phyloP scores from a whole-genome alignment of 2,113 vertebrate genomes.

The Vulpes ferrilata region DNA sequence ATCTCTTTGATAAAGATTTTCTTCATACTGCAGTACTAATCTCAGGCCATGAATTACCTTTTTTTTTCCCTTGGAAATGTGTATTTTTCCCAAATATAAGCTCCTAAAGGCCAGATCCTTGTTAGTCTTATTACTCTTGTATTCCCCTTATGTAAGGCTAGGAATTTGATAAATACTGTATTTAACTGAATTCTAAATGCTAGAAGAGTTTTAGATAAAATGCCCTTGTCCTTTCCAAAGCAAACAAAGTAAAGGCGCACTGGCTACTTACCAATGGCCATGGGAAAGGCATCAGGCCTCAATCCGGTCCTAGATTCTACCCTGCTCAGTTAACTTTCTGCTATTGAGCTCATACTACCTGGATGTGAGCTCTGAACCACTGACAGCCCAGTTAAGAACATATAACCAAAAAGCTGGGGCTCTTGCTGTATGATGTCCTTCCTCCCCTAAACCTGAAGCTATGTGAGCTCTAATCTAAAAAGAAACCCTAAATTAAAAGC shows the following conservation, averaged over 20 bases:
- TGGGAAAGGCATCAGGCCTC: constrained; percentile 11
- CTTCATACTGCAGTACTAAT: not conserved
- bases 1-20: constrained; percentile 30
- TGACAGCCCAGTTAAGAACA: not conserved
- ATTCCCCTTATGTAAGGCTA: not conserved
- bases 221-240: constrained; percentile 31
- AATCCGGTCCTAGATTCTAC: not conserved
- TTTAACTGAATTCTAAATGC: constrained; percentile 32
- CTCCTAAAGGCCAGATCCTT: not conserved
- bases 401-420: not conserved
- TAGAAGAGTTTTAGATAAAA: constrained; percentile 28
- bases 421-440: not conserved
- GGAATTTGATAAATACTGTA: not conserved
- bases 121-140: not conserved
- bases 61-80: not conserved
- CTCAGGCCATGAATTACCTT: not conserved
- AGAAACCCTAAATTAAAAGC: constrained; percentile 48
- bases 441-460: constrained; percentile 8
- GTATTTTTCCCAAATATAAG: constrained; percentile 20
- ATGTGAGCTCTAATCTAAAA: constrained; percentile 42
- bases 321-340: not conserved
- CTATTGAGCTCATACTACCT: constrained; percentile 1
- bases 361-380: not conserved
- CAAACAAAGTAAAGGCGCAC: not conserved
- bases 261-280: not conserved